Percentiles rank a stretch among this genome's conserved stretches.
These are phyloP conservation scores for Megalopta genalis DNA, from an alignment of 1,140 invertebrate genomes.

Conservation along the genomic window DNA sequence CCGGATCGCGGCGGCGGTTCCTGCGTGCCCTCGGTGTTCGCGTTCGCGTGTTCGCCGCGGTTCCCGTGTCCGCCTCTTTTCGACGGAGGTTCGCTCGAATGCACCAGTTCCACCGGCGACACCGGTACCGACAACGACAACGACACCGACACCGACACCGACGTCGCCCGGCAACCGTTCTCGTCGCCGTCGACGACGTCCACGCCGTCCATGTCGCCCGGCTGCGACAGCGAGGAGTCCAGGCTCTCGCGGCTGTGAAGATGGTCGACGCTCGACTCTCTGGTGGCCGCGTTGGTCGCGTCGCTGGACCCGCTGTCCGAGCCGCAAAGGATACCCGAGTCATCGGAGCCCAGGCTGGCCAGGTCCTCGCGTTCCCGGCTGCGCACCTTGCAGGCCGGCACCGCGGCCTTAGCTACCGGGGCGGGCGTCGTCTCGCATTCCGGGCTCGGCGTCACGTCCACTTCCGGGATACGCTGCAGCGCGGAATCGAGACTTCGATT, in stretches of 20 bases:
- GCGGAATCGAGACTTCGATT: slow-evolving; percentile 94
- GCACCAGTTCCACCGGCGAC: slow-evolving; percentile 64
- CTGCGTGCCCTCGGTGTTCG: slow-evolving; percentile 48
- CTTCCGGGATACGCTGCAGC: slow-evolving; percentile 91
- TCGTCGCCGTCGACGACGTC: slow-evolving; percentile 74
- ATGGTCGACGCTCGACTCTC: slow-evolving; percentile 79
- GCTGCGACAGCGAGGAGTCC: slow-evolving; percentile 83
- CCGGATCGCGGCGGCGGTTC: slow-evolving; percentile 26
- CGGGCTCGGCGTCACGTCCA: slow-evolving; percentile 89
- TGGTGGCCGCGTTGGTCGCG: slow-evolving; percentile 72
- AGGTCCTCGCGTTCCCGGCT: slow-evolving; percentile 83
- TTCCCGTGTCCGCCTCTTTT: slow-evolving; percentile 46
- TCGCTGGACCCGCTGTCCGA: slow-evolving; percentile 83
- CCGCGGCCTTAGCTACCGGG: slow-evolving; percentile 63
- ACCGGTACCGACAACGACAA: slow-evolving; percentile 65
- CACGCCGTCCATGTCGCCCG: slow-evolving; percentile 75
- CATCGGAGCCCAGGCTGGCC: slow-evolving; percentile 90
- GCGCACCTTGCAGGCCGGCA: slow-evolving; percentile 68
- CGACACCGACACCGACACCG: slow-evolving; percentile 59
- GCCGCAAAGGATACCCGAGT: slow-evolving; percentile 90
- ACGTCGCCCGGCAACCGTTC: slow-evolving; percentile 41
- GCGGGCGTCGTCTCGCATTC: slow-evolving; percentile 83
- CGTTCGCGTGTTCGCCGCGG: slow-evolving; percentile 40
- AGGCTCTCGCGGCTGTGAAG: slow-evolving; percentile 84
- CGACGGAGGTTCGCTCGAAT: slow-evolving; percentile 55